Base-by-base conservation (phyloP, 2,888 invertebrate species). In the Sepioteuthis lessoniana region DNA sequence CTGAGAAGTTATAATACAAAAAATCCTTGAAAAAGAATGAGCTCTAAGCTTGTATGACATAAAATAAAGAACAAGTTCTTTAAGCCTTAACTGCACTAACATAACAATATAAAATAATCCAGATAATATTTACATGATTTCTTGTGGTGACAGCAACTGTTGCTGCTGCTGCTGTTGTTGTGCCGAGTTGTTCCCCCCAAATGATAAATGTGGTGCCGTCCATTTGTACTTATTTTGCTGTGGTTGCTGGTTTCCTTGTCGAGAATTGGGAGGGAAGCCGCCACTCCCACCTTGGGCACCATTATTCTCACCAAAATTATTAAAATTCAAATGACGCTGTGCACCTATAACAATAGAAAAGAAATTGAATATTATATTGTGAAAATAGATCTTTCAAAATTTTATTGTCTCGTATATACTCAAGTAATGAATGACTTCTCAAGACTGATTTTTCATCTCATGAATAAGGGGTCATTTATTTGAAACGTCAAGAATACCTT, bases 121-220 rank as follows among this genome's bases (percentile, higher is more conserved):
- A 94, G 28, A n/a, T n/a, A 55, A n/a, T 50, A 95, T 95, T 94
- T 95, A 96, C 96, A 96, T 95, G 93, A 96, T 93, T 38, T 96
- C 96, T 93, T 95, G 91, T 42, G 95, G 91, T 16, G 95, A 95
- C 42, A 94, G 60, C 90, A 95, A 25, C 92, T 94, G 60, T 47
- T 94, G 93, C 38, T 90, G 94, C 60, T 93, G 93, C 38, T 94
- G 94, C 35, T 94, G 94, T 76, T 94, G 94, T 37, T 95, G 94
- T 25, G 42, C 46, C 5, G 92, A 46, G n/a, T 10, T 76, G 76
- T 76, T 76, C n/a, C n/a, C 16, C 19, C 92, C 92, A 47, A 47
- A 42, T n/a, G 92, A 21, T 31, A 92, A 28, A 60, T 95, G 95
- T 31, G 94, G 94, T 19, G 96, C 94, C 5, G 94, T 93, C 96